Percentiles rank a stretch among this genome's conserved stretches.
Conservation (phyloP, 2,113 vertebrate species). For the Glaucomys volans region DNA sequence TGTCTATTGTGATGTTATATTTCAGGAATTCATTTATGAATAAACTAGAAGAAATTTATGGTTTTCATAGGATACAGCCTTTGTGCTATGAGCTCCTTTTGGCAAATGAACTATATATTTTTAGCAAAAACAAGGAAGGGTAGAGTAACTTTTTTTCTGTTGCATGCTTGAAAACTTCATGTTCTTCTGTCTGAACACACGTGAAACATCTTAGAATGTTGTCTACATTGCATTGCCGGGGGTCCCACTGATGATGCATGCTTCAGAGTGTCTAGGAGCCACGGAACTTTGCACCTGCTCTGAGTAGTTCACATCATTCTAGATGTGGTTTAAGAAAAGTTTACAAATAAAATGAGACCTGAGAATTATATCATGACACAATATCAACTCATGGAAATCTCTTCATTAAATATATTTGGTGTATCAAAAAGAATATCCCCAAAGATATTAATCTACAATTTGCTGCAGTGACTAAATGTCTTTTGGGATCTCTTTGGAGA, state of each 20-base stretch:
- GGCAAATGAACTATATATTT: neutral
- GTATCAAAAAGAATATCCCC: neutral
- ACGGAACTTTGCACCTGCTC: neutral
- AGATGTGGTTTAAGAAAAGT: neutral
- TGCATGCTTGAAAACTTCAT: neutral
- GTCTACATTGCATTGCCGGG: rapidly evolving
- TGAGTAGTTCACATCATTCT: neutral
- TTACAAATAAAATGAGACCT: neutral
- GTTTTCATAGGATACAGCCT: neutral
- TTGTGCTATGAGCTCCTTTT: neutral
- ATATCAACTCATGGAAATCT: neutral
- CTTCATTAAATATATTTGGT: neutral
- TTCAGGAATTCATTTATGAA: neutral
- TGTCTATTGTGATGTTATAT: too few relatives aligned
- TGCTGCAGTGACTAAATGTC: neutral
- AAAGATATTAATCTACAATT: neutral
- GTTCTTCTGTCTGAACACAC: neutral
- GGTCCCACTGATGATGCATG: neutral
- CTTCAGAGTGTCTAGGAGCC: neutral
- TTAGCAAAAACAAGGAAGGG: neutral
- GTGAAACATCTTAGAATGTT: neutral
- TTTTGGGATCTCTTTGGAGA: neutral
- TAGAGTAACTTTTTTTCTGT: neutral
- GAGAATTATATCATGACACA: neutral
- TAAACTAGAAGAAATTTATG: neutral